These are phyloP conservation scores for Eubasilissa regina DNA, from an alignment of 1,140 invertebrate species.

Conservation along the genomic window DNA sequence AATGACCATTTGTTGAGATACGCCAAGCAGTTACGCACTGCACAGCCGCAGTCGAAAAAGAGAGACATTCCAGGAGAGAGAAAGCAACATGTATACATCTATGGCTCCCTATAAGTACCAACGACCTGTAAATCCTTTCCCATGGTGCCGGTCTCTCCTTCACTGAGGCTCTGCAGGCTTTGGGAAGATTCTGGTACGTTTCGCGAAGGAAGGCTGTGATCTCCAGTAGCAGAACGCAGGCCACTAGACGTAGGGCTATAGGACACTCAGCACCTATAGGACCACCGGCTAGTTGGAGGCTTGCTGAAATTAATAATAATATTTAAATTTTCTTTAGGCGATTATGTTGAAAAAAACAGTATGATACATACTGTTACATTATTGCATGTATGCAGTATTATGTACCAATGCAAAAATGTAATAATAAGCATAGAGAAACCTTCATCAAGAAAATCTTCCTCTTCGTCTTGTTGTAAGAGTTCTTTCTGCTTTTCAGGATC, in stretches of 20 bases:
- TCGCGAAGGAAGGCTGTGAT: constrained; percentile 98
- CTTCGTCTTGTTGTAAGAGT: constrained; percentile 91
- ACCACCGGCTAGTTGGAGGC: constrained; percentile 87
- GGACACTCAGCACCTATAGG: constrained; percentile 83
- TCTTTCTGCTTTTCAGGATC: constrained; percentile 91
- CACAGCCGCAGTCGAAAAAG: constrained; percentile 33
- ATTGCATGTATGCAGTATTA: no score
- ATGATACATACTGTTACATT: no score
- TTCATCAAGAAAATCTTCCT: constrained; percentile 99
- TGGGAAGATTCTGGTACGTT: constrained; percentile 89
- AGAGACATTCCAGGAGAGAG: constrained; percentile 40
- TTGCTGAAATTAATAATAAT: constrained; percentile 75
- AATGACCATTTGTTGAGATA: constrained; percentile 32
- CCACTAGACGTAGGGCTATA: constrained; percentile 91
- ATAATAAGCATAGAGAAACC: constrained; percentile 71
- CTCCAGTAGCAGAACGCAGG: constrained; percentile 94
- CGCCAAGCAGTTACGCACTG: constrained; percentile 23
- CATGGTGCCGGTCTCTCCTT: constrained; percentile 83
- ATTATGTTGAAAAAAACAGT: no score
- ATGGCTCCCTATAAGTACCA: constrained; percentile 61
- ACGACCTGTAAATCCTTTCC: constrained; percentile 82
- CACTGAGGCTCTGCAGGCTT: constrained; percentile 76
- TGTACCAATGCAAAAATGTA: no score
- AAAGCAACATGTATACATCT: constrained; percentile 60
- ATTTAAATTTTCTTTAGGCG: no score